Conservation (phyloP, 1,140 invertebrate species). For the Aphelenchoides besseyi region DNA sequence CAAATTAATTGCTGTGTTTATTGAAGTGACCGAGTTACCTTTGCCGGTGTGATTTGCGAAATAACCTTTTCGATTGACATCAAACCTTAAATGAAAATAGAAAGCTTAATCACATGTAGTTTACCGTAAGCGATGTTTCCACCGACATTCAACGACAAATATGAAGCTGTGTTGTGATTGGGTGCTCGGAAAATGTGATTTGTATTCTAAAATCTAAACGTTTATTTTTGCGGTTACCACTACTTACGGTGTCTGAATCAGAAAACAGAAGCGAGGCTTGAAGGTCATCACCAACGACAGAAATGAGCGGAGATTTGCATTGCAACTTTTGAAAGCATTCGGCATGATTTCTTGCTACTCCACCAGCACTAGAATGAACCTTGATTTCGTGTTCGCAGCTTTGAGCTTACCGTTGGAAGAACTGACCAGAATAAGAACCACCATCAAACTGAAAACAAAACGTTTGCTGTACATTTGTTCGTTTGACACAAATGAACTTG, state of each 20-base stretch:
- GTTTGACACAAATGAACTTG: not conserved
- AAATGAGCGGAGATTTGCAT: constrained; percentile 70
- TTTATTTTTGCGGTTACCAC: too few relatives aligned
- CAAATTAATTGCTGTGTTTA: not conserved
- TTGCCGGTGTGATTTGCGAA: constrained; percentile 35
- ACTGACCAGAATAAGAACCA: constrained; percentile 71
- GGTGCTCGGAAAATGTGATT: not conserved
- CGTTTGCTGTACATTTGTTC: not conserved
- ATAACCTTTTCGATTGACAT: too few relatives aligned
- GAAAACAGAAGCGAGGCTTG: constrained; percentile 25
- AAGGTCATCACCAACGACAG: constrained; percentile 75
- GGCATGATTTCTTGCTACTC: constrained; percentile 85
- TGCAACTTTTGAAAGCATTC: constrained; percentile 76
- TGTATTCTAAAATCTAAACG: not conserved
- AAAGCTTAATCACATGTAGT: constrained; percentile 35
- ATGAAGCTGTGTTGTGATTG: constrained; percentile 38
- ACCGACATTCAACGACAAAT: constrained; percentile 41
- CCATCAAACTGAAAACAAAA: constrained; percentile 71
- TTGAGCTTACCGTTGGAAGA: constrained; percentile 46
- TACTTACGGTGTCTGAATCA: not conserved
- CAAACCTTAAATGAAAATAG: too few relatives aligned
- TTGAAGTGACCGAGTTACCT: constrained; percentile 19
- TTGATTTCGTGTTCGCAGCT: not conserved
- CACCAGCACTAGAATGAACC: constrained; percentile 71
- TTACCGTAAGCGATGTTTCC: constrained; percentile 46